These are phyloP conservation scores for Amazona finschi DNA, from an alignment of 2,797 vertebrate genomes.

Conservation along the genomic window DNA sequence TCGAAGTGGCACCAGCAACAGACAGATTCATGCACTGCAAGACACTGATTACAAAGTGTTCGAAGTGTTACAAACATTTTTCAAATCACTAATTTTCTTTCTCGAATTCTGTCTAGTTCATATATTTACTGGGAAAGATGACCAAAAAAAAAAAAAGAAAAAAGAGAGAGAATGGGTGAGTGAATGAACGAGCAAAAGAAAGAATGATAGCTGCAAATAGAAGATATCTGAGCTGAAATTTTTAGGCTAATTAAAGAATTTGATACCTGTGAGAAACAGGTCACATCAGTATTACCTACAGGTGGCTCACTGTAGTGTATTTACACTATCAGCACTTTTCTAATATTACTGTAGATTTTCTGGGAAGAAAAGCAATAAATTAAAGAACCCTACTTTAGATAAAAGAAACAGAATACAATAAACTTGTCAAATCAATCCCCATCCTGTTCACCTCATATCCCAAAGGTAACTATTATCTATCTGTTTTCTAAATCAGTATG, in stretches of 20 bases:
- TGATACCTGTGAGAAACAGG: conserved; percentile 69
- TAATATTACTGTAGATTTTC: conserved; percentile 40
- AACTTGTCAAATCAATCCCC: conserved; percentile 31
- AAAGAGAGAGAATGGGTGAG: neutral
- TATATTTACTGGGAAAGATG: neutral
- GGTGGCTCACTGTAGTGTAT: conserved; percentile 32
- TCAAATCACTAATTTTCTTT: neutral
- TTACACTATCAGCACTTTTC: conserved; percentile 40
- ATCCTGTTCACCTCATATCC: conserved; percentile 10
- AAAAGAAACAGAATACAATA: conserved; percentile 45
- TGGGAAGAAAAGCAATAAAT: conserved; percentile 48
- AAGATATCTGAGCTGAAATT: conserved; percentile 54
- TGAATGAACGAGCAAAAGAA: conserved; percentile 35
- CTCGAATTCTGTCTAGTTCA: neutral
- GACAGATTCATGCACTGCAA: neutral
- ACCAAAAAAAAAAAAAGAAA: neutral
- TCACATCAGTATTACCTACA: conserved; percentile 19
- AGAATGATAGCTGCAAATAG: conserved; percentile 30
- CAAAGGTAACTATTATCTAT: conserved; percentile 33
- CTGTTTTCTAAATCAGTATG: conserved; percentile 28
- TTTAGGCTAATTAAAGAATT: conserved; percentile 54
- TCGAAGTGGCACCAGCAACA: neutral
- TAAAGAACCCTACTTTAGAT: conserved; percentile 27
- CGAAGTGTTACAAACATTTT: neutral
- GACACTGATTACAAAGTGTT: neutral